phyloP scores from a whole-genome alignment of 2,113 vertebrate genomes.

The Fulmarus glacialis region DNA sequence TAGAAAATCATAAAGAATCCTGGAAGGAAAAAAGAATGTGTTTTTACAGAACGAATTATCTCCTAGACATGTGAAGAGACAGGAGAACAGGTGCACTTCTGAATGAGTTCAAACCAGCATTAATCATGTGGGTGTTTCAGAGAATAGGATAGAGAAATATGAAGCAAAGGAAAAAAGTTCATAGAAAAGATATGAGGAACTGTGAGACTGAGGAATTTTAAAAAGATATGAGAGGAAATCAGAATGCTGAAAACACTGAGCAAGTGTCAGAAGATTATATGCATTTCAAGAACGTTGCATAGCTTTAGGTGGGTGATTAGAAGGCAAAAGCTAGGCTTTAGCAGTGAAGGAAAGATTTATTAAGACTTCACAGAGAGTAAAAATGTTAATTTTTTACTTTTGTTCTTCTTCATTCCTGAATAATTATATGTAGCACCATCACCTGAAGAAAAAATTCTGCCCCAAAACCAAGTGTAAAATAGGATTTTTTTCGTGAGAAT shows the following conservation, averaged over 20 bases:
- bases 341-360: background rate
- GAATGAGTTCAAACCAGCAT: conserved; percentile 8
- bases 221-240: background rate
- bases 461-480: background rate
- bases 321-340: background rate
- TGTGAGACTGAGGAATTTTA: background rate
- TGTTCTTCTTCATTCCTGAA: background rate
- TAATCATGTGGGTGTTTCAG: conserved; percentile 31
- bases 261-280: background rate
- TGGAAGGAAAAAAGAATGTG: background rate
- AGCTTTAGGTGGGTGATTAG: background rate
- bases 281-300: background rate
- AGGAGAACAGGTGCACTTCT: conserved; percentile 7
- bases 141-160: background rate
- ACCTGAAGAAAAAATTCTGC: background rate
- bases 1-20: background rate
- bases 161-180: conserved; percentile 12
- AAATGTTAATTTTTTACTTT: background rate
- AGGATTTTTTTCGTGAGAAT: background rate
- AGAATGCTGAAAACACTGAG: background rate
- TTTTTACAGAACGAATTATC: conserved; percentile 3
- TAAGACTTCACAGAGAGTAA: background rate
- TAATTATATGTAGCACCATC: background rate
- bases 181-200: background rate
- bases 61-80: background rate